Base-by-base conservation (phyloP, 2,888 invertebrate genomes). In the Osmoderma eremita region DNA sequence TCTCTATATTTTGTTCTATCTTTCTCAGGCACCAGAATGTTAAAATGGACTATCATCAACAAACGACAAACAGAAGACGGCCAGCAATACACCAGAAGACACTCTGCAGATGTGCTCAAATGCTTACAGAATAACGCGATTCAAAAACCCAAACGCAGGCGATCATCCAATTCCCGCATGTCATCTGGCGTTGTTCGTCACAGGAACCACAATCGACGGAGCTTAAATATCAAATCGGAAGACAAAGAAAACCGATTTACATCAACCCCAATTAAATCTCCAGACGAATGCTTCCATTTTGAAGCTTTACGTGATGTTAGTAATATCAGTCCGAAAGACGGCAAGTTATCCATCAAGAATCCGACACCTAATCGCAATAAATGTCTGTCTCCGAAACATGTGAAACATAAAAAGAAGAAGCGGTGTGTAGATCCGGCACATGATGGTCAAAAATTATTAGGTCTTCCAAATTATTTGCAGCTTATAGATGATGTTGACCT, bases 231-330 rank as follows among this genome's bases (percentile, higher is more conserved):
- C 53, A 82, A 86, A 65, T 84, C 84, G 4, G 53, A 53, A 45
- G 85, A 85, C 70, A 88, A 88, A 62, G 88, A 88, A 70, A 88
- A 87, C 73, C 86, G 86, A 72, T 88, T 83, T 70, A 87, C 85
- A 75, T 87, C 87, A 71, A 87, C 87, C 2, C 87, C 86, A 20
- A 86, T 86, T 67, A 88, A 87, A 78, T 78, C 79, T 5, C 53
- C 53, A 12, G 76, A 83, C 20, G 76, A 76, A 42, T 69, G 73
- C 56, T 71, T 73, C 53, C 77, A 74, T 41, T 74, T 73, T 24
- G 86, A 86, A 71, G 83, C 84, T 8, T 79, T 88, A 0, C 84
- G 87, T 78, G 88, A 88, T 76, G 86, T 88, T 6, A 88, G 88
- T 74, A 88, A 88, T 74, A 83, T 88, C n/a, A 87, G 88, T 2